A percentile compares a stretch with the other conserved stretches of the same genome.
Conservation (phyloP, 2,888 invertebrate genomes). For the Cynaeus angustus region DNA sequence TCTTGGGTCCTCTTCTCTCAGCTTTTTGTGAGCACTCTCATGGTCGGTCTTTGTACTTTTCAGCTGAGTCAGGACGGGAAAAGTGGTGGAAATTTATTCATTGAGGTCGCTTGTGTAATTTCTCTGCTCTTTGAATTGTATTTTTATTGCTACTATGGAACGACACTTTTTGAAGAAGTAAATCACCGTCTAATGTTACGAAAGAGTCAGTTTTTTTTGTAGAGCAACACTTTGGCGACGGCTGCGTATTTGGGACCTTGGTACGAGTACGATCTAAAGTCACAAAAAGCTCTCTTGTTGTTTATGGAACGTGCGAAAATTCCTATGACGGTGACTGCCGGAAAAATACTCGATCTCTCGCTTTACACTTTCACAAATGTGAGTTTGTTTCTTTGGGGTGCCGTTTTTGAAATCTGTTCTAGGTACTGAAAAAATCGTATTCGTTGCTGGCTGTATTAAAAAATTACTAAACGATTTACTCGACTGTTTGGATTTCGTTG, state of each 20-base stretch:
- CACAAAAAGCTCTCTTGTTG: constrained; percentile 5
- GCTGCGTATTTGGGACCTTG: constrained; percentile 10
- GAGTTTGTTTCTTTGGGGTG: background rate
- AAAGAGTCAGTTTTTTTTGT: constrained; percentile 45
- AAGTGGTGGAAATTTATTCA: no score
- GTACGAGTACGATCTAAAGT: constrained; percentile 8
- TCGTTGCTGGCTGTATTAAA: constrained; percentile 2
- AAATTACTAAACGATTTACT: background rate
- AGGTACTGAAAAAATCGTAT: constrained; percentile 1
- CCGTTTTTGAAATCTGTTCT: background rate
- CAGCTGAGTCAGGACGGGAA: background rate
- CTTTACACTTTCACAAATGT: constrained; percentile 14
- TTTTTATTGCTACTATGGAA: constrained; percentile 14
- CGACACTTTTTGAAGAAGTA: background rate
- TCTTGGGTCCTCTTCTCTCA: constrained; percentile 10
- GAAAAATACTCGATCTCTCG: constrained; percentile 10
- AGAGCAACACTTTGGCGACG: constrained; percentile 70
- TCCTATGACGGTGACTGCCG: constrained; percentile 17
- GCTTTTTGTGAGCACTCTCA: constrained; percentile 15
- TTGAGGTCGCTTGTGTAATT: no score
- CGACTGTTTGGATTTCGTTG: no score
- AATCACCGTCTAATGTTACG: background rate
- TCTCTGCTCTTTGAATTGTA: constrained; percentile 18
- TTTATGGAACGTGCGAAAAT: constrained; percentile 22
- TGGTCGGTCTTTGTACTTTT: constrained; percentile 16